phyloP scores from a whole-genome alignment of 2,888 invertebrate species.

The Clusia tigrina region DNA sequence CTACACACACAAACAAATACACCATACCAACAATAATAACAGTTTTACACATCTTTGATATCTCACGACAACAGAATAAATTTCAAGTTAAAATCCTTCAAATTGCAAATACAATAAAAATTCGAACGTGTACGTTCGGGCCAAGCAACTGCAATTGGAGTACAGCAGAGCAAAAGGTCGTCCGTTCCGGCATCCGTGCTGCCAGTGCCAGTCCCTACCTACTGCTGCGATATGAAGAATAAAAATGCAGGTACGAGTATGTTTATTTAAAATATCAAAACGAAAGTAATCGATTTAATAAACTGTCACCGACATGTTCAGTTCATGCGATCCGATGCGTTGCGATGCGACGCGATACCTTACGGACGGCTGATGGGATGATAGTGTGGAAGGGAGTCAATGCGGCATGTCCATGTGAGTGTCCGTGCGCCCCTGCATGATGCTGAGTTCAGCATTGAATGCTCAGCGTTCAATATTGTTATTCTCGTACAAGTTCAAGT shows the following conservation, averaged over 20 bases:
- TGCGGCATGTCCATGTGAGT: not conserved
- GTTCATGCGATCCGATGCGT: slow-evolving; percentile 3
- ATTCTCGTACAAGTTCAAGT: slow-evolving; percentile 54
- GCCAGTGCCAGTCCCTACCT: not conserved
- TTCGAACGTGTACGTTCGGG: not conserved
- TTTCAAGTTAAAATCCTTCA: slow-evolving; percentile 25
- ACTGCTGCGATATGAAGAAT: not conserved
- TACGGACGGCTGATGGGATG: not conserved
- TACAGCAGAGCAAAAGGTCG: not conserved
- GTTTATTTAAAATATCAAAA: slow-evolving; percentile 57
- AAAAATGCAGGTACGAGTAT: slow-evolving; percentile 34
- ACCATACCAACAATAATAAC: not conserved
- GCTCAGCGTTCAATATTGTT: slow-evolving; percentile 31
- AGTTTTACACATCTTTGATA: slow-evolving; percentile 38
- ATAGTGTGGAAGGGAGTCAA: not conserved
- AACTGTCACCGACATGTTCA: slow-evolving; percentile 60
- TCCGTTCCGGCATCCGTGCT: not conserved
- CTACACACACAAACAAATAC: not conserved
- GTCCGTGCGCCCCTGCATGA: slow-evolving; percentile 12
- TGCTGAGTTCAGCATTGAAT: not conserved
- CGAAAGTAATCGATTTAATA: slow-evolving; percentile 63
- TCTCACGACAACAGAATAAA: slow-evolving; percentile 37
- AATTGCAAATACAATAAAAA: slow-evolving; percentile 11
- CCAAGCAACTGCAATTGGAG: not conserved
- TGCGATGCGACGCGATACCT: not conserved